Base-by-base conservation (phyloP, 2,113 vertebrate species). In the Semnopithecus entellus region DNA sequence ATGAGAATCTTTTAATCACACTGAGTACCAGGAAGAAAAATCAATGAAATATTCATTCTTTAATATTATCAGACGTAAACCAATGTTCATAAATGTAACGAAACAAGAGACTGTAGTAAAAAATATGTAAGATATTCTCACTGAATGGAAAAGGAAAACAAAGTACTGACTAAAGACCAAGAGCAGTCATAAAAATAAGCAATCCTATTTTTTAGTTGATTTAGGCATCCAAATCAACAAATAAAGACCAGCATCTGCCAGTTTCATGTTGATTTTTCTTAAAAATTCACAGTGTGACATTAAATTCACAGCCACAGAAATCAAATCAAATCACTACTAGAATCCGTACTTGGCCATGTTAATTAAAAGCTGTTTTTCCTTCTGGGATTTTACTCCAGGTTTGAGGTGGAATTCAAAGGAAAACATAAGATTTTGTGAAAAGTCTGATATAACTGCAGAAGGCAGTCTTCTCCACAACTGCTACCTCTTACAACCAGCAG, bases 401-500 rank as follows among this genome's bases (percentile, higher is more conserved):
- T 64, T 90, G 30, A 96, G 80, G 18, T 83, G 35, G 50, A 86
- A 85, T 78, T 66, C 68, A 59, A 93, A 85, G 43, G 12, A 91
- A 91, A 93, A 86, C 23, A 20, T 43, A 50, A 78, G 55, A 61
- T 43, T 80, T 66, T 91, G 14, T 66, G 2, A 87, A 57, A 48
- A 85, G 3, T 80, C 68, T 68, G 8, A 18, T 45, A 18, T 30
- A 81, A 91, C 40, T 79, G 18, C 35, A 90, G 43, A 90, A 90
- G 32, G 55, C 22, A 92, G 79, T 43, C 50, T 91, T 90, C 82
- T 52, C 78, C 73, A 91, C 22, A 64, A 91, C 66, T 0, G 23
- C 83, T 85, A 94, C 97, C 78, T 88, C 38, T 80, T 32, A 85
- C 1, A 92, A 91, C 97, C 97, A 97, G 97, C 94, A 98, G 97